A percentile compares a stretch with the other conserved stretches of the same genome.
These are phyloP conservation scores for mouse (Mus musculus) DNA, from an alignment of 2,113 vertebrate genomes.

Conservation along the genomic window DNA sequence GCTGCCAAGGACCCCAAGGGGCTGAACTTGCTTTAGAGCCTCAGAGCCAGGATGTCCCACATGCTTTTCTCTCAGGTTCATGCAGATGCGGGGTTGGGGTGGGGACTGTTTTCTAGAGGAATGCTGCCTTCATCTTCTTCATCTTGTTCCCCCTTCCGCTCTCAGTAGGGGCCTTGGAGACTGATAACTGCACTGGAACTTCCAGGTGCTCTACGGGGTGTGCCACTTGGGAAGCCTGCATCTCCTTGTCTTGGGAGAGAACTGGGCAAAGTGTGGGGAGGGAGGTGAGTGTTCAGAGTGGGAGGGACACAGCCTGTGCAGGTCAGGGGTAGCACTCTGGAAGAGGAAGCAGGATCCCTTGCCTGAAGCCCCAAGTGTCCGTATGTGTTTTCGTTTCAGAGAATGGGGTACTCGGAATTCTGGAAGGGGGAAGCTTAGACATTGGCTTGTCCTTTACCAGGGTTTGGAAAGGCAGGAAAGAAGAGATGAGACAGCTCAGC, in stretches of 20 bases:
- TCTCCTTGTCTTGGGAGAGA: not conserved
- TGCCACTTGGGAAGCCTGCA: not conserved
- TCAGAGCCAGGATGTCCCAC: not conserved
- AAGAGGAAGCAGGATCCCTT: not conserved
- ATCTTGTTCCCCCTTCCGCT: not conserved
- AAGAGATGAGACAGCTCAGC: not conserved
- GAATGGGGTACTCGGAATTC: not conserved
- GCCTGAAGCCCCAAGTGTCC: not conserved
- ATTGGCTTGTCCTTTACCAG: not conserved
- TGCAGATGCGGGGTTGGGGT: not conserved
- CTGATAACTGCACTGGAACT: too few relatives aligned
- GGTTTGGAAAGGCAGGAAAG: not conserved
- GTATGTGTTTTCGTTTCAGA: not conserved
- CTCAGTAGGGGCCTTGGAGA: not conserved
- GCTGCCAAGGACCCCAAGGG: not conserved
- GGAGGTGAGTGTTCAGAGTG: not conserved
- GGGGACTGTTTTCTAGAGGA: not conserved
- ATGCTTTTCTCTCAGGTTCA: not conserved
- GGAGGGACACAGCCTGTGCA: not conserved
- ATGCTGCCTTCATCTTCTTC: not conserved
- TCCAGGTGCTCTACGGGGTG: not conserved
- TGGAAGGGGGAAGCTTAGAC: not conserved
- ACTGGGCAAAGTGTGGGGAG: not conserved
- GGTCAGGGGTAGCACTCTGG: not conserved
- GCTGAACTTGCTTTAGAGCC: not conserved